Percentiles rank a stretch among this genome's conserved stretches.
Evolutionary conservation across 2,888 invertebrate genomes (phyloP).

Genomic region (Coelinius sp.): DNA sequence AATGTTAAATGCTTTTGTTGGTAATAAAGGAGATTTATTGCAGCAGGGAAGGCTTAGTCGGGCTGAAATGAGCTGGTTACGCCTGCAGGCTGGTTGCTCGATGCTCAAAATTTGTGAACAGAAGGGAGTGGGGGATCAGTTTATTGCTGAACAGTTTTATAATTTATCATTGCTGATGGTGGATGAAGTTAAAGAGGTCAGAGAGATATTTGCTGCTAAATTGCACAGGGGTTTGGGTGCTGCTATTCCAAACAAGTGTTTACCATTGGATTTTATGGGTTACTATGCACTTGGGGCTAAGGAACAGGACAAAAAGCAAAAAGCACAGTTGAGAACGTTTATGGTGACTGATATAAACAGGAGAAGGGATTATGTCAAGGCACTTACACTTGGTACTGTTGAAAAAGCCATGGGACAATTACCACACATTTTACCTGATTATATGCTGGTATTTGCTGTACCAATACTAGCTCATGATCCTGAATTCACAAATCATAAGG

Average conservation of each 20-base stretch:
- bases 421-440: constrained; percentile 94
- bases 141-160: constrained; percentile 95
- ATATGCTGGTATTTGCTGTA: constrained; percentile 97
- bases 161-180: constrained; percentile 92
- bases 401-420: constrained; percentile 75
- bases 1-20: constrained; percentile 93
- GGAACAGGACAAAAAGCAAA: constrained; percentile 86
- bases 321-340: constrained; percentile 80
- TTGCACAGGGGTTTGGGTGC: constrained; percentile 90
- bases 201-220: constrained; percentile 90
- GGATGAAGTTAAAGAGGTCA: constrained; percentile 87
- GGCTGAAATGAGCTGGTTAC: constrained; percentile 94
- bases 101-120: constrained; percentile 98
- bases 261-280: constrained; percentile 97
- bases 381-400: constrained; percentile 80
- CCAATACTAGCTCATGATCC: constrained; percentile 96
- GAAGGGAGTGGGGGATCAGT: constrained; percentile 95
- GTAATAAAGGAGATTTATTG: constrained; percentile 90
- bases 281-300: constrained; percentile 92
- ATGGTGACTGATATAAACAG: constrained; percentile 90
- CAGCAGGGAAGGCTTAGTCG: constrained; percentile 83
- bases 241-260: constrained; percentile 89
- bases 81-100: constrained; percentile 93
- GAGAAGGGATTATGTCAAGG: constrained; percentile 92
- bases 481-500: constrained; percentile 83